Conservation (phyloP, 1,140 invertebrate genomes). For the Drosophila erecta region DNA sequence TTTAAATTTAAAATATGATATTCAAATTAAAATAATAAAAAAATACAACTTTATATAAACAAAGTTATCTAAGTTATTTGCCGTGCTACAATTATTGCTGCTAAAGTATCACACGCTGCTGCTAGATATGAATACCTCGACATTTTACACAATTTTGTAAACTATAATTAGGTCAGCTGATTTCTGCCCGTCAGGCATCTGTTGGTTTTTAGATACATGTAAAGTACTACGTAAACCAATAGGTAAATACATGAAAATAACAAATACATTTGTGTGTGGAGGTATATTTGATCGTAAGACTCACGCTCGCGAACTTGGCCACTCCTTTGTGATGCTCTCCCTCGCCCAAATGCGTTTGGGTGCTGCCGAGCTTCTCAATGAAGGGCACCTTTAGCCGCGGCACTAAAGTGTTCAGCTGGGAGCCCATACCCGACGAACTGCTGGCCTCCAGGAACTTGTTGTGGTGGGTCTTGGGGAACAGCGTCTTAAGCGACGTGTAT, state of each 20-base stretch:
- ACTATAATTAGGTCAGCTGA: conserved; percentile 1
- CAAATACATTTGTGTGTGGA: conserved; percentile 17
- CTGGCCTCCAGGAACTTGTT: conserved; percentile 70
- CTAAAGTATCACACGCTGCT: background rate
- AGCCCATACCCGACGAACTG: conserved; percentile 34
- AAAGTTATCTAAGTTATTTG: background rate
- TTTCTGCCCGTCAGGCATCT: background rate
- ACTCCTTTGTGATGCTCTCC: conserved; percentile 70
- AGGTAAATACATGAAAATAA: conserved; percentile 1
- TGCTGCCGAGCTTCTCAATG: conserved; percentile 74
- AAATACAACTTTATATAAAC: background rate
- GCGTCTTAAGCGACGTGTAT: conserved; percentile 89
- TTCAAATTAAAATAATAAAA: background rate
- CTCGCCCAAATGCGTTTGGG: conserved; percentile 59
- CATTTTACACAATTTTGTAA: background rate
- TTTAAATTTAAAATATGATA: background rate
- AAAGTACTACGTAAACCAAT: background rate
- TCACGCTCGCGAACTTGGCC: conserved; percentile 66
- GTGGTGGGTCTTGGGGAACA: conserved; percentile 84
- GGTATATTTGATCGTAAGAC: conserved; percentile 26
- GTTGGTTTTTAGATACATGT: background rate
- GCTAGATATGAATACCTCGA: background rate
- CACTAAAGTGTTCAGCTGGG: conserved; percentile 77
- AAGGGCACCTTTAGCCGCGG: conserved; percentile 84
- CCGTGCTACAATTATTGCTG: too few relatives aligned